Percentiles rank a stretch among this genome's conserved stretches.
These are phyloP conservation scores for Catocala fraxini DNA, from an alignment of 2,888 invertebrate genomes.

Conservation along the genomic window DNA sequence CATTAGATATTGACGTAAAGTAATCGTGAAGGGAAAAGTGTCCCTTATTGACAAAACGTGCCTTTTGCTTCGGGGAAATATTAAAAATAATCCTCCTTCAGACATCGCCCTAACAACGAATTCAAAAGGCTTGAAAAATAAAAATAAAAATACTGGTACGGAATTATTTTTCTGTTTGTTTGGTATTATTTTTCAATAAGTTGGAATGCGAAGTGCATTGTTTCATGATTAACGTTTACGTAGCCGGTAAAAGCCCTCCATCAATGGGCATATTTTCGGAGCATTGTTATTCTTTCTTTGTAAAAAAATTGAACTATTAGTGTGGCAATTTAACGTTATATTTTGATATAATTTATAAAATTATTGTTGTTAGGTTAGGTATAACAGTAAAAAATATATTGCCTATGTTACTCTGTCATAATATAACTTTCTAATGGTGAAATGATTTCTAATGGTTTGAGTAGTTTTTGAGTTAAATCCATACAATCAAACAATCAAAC, in stretches of 20 bases:
- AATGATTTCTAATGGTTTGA: no score
- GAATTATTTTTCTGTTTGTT: slow-evolving; percentile 47
- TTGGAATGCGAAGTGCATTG: slow-evolving; percentile 18
- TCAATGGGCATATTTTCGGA: no score
- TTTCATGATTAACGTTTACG: slow-evolving; percentile 6
- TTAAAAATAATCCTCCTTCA: slow-evolving; percentile 70
- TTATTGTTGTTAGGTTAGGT: no score
- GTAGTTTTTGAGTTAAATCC: no score
- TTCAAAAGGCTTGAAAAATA: slow-evolving; percentile 56
- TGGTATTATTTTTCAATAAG: slow-evolving; percentile 39
- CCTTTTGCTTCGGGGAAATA: slow-evolving; percentile 69
- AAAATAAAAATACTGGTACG: slow-evolving; percentile 19
- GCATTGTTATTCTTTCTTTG: no score
- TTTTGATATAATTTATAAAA: no score
- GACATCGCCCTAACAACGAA: slow-evolving; percentile 54
- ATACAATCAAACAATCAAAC: no score
- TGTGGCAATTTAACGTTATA: no score
- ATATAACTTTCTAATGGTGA: no score
- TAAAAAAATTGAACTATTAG: no score
- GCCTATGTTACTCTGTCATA: no score
- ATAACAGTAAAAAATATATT: no score
- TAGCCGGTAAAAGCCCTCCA: neutral
- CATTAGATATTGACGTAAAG: slow-evolving; percentile 76
- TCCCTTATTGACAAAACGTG: slow-evolving; percentile 83
- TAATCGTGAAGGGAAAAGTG: slow-evolving; percentile 69